A percentile compares a stretch with the other conserved stretches of the same genome.
phyloP scores from a whole-genome alignment of 2,797 vertebrate genomes.

The Stomatorhinus walkeri region DNA sequence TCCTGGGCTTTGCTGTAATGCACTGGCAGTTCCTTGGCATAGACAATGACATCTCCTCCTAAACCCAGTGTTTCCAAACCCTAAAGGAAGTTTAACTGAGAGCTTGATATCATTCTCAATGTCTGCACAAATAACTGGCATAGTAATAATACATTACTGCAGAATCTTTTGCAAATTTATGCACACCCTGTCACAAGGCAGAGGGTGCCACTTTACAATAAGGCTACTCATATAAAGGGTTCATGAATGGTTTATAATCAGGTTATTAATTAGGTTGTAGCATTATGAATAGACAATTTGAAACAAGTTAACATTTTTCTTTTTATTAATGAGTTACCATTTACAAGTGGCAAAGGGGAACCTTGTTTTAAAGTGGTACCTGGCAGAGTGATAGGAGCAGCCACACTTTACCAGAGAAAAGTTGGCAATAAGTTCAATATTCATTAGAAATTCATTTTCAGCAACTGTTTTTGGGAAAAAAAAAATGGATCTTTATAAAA shows the following conservation, averaged over 20 bases:
- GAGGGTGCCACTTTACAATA: background rate
- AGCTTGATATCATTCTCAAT: background rate
- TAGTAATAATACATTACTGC: background rate
- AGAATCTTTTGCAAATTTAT: background rate
- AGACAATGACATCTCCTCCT: constrained; percentile 47
- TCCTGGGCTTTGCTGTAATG: constrained; percentile 63
- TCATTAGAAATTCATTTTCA: background rate
- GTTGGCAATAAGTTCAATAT: background rate
- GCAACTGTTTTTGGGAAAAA: background rate
- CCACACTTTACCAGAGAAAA: background rate
- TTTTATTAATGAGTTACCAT: background rate
- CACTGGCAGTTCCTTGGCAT: constrained; percentile 64
- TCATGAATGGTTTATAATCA: background rate
- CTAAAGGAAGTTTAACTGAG: constrained; percentile 40
- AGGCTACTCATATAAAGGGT: background rate
- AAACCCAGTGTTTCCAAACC: constrained; percentile 62
- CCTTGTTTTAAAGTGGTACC: background rate
- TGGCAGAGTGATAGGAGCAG: background rate
- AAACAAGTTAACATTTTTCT: background rate
- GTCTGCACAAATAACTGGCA: background rate
- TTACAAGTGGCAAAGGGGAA: background rate
- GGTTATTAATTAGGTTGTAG: background rate
- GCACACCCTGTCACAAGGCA: background rate
- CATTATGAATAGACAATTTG: background rate
- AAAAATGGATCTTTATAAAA: background rate